Evolutionary conservation across 2,888 invertebrate genomes (phyloP).

Genomic region (Aethes cnicana): DNA sequence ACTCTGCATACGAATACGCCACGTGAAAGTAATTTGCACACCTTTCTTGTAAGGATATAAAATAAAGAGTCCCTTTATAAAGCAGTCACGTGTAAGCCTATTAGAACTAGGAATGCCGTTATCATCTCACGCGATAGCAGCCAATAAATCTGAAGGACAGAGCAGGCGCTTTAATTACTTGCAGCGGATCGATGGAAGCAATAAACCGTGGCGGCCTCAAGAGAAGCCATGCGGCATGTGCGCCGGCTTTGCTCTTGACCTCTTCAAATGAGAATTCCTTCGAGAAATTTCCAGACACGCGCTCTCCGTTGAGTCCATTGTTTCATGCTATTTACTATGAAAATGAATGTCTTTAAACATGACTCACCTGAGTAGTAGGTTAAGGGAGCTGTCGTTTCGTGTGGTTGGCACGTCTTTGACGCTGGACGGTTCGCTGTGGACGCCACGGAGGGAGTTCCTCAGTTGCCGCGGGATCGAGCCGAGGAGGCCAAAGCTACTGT

Average conservation of each 20-base stretch:
- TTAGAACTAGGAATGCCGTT: background rate
- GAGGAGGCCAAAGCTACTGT: conserved; percentile 77
- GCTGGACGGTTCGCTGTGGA: conserved; percentile 77
- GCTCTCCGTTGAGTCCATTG: conserved; percentile 1
- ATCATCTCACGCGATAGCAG: conserved; percentile 45
- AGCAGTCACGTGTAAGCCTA: background rate
- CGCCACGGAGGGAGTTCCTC: conserved; percentile 74
- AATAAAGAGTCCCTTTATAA: no score
- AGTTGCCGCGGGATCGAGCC: conserved; percentile 79
- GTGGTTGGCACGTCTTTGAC: conserved; percentile 75
- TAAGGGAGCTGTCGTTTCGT: conserved; percentile 76
- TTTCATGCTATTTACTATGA: background rate
- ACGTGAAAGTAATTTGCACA: conserved; percentile 51
- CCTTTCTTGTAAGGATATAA: conserved; percentile 25
- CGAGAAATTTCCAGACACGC: conserved; percentile 36
- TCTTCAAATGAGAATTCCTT: conserved; percentile 57
- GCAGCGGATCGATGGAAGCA: conserved; percentile 38
- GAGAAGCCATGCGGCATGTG: conserved; percentile 53
- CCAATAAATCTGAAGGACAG: conserved; percentile 42
- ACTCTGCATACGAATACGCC: conserved; percentile 53
- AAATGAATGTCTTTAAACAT: background rate
- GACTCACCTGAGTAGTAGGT: conserved; percentile 76
- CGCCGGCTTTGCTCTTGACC: conserved; percentile 58
- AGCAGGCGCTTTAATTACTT: conserved; percentile 33
- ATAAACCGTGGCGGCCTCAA: conserved; percentile 49